Evolutionary conservation across 1,140 invertebrate species (phyloP), one percentile per base, ranked within the genome.

Genomic region (Drosophila setifemur): DNA sequence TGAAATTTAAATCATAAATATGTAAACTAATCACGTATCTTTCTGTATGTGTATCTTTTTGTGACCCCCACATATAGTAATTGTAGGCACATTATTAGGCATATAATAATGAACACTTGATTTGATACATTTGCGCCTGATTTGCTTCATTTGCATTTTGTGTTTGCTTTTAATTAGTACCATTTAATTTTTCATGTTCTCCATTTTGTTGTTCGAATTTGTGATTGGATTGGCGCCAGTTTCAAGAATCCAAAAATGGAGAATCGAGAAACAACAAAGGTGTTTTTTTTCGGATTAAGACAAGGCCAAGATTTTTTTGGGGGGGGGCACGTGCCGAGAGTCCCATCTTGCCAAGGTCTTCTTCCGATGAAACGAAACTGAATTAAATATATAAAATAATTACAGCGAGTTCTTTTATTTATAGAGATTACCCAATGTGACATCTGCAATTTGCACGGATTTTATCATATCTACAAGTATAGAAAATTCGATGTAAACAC

Each of bases 161-260:
- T 54, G 58, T 74, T 71, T 48, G 58, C 52, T 47, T 85, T 77
- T 67, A 85, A 83, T 83, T 85, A 67, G 43, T 31, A 50, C 70
- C 33, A 50, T 58, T 54, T 26, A 57, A 52, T 42, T 50, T 31
- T 39, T 47, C 23, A 53, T 39, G 31, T 19, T 37, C 42, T 33
- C 4, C 26, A 47, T 28, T 45, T 43, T 42, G 23, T 35, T 12
- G 39, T 31, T 50, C 28, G 25, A 9, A 18, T 37, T 33, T 26
- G 45, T 19, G 18, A 8, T 33, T 19, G 18, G 11, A 6, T 18
- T 64, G 60, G 60, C 60, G 50, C 42, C 60, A 39, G 42, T 29
- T 33, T 26, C 28, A 7, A 37, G 16, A 16, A 43, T 7, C 42
- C 66, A 12, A 23, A 69, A 16, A 35, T 33, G 66, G 63, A 31